Base-by-base conservation (phyloP, 2,797 vertebrate genomes). In the Chrosomus eos region DNA sequence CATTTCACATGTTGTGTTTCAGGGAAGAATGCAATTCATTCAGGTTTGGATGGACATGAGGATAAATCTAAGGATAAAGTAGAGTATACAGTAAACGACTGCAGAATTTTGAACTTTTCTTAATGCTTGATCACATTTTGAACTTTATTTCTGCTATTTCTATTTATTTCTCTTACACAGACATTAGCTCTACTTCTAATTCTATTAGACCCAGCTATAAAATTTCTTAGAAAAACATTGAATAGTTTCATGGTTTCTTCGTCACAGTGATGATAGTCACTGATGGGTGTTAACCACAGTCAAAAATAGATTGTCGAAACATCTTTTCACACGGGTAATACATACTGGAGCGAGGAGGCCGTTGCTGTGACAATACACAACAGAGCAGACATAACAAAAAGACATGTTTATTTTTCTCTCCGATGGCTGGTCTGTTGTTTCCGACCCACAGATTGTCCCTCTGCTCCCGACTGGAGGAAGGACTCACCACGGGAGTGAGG, bases 311-410 rank as follows among this genome's bases (percentile, higher is more conserved):
- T 28, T 14, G 26, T 76, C 28, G 31, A 26, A 79, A 68, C 19
- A 33, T 66, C 31, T 26, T 85, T 80, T 80, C 58, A 81, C 68
- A 87, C 21, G 28, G 72, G 71, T 68, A 66, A 80, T 33, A 23
- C 45, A 64, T 83, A 72, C 66, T 86, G 85, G 85, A 55, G 72
- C n/a, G 51, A 62, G 58, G 58, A 81, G 62, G 71, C 71, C n/a
- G 11, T 43, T 84, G 70, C 74, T 58, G 40, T 88, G 83, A 85
- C 81, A 85, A 85, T 80, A 80, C 10, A 81, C 81, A 81, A 66
- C 45, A 82, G 38, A 53, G 74, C 77, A 89, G 87, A 89, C 87
- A 88, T 88, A 89, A 91, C 88, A 88, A 88, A 73, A 74, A 16
- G 26, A 38, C 38, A 43, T 82, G 85, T 86, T 87, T 90, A 75